Percentiles rank a stretch among this genome's conserved stretches.
These are phyloP conservation scores for Aramus guarauna DNA, from an alignment of 2,113 vertebrate genomes.

Conservation along the genomic window DNA sequence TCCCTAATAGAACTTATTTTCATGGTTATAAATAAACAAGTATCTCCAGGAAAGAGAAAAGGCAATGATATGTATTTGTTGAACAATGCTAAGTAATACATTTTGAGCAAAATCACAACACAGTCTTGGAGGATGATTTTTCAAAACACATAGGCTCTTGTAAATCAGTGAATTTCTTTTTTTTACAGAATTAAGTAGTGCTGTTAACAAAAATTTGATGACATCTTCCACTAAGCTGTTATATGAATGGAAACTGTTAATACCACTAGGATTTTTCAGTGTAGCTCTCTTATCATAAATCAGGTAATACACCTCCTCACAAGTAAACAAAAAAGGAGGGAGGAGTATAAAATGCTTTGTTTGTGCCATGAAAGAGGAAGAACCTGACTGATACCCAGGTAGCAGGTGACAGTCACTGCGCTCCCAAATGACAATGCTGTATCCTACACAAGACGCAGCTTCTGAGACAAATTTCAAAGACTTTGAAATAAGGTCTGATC, in stretches of 20 bases:
- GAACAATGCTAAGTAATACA: neutral
- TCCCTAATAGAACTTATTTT: neutral
- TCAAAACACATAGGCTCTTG: neutral
- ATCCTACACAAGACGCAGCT: neutral
- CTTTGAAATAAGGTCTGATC: neutral
- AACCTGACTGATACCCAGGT: neutral
- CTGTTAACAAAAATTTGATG: neutral
- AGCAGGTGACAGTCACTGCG: neutral
- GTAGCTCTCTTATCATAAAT: neutral
- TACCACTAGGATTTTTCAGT: neutral
- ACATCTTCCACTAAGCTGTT: neutral
- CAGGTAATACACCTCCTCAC: neutral
- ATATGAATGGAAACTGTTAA: neutral
- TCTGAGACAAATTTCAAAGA: neutral
- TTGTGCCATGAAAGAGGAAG: neutral
- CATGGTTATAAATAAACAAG: neutral
- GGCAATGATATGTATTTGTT: neutral
- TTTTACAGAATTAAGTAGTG: neutral
- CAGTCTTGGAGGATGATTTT: neutral
- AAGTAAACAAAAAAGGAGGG: neutral
- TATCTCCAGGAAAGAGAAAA: neutral
- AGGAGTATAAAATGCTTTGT: neutral
- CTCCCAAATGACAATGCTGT: neutral
- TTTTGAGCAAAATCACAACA: neutral
- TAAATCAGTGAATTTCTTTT: neutral